Conservation (phyloP, 2,888 invertebrate species). For the Hyles lineata region DNA sequence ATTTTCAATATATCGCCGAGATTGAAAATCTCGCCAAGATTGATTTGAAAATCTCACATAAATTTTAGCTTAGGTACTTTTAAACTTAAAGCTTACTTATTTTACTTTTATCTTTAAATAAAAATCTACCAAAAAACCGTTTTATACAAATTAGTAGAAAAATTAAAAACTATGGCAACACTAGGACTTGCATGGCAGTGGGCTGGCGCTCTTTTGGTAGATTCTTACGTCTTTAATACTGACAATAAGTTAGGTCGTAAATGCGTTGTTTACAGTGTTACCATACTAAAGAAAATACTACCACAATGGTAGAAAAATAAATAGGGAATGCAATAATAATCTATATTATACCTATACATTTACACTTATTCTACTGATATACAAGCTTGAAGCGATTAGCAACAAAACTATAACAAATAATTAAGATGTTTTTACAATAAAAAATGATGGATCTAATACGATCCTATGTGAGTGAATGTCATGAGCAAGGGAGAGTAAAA, state of each 20-base stretch:
- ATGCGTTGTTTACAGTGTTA: constrained; percentile 65
- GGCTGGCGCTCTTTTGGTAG: constrained; percentile 29
- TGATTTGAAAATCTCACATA: constrained; percentile 1
- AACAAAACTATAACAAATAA: constrained; percentile 29
- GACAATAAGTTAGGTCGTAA: constrained; percentile 67
- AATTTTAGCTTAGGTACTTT: constrained; percentile 41
- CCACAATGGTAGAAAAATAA: constrained; percentile 44
- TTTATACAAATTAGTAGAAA: background rate
- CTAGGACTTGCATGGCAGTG: constrained; percentile 16
- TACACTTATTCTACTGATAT: constrained; percentile 28
- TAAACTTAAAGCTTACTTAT: constrained; percentile 60
- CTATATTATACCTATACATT: constrained; percentile 28
- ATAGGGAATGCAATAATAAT: constrained; percentile 54
- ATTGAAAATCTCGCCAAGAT: background rate
- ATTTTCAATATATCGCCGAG: background rate
- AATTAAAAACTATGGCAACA: constrained; percentile 18
- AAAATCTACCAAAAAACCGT: constrained; percentile 56
- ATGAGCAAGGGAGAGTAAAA: background rate
- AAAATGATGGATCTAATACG: background rate
- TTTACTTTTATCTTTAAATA: constrained; percentile 45
- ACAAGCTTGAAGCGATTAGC: constrained; percentile 30
- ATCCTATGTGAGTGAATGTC: background rate
- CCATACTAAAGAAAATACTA: constrained; percentile 37
- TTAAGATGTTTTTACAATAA: constrained; percentile 30
- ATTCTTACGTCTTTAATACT: constrained; percentile 64